A percentile compares a stretch with the other conserved stretches of the same genome.
phyloP scores from a whole-genome alignment of 2,888 invertebrate genomes.

The Zaprionus lineosus region DNA sequence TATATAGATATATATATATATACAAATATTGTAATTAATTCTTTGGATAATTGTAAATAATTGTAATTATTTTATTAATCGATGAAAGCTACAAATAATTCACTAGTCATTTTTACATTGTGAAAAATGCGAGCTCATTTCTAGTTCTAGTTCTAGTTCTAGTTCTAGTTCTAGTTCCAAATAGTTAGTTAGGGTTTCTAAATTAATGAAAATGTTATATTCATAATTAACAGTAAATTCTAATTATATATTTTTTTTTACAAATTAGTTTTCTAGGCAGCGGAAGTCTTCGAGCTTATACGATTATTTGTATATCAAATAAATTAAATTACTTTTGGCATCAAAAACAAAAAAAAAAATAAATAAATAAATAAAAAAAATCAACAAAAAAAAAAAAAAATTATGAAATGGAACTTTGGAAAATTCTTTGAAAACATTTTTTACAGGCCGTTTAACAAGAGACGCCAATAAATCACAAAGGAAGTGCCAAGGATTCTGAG shows the following conservation, averaged over 20 bases:
- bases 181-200: slow-evolving; percentile 38
- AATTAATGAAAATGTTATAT: slow-evolving; percentile 27
- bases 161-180: slow-evolving; percentile 59
- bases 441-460: slow-evolving; percentile 1
- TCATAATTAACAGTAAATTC: too few relatives aligned
- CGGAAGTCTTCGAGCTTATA: slow-evolving; percentile 40
- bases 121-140: slow-evolving; percentile 78
- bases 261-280: slow-evolving; percentile 46
- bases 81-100: slow-evolving; percentile 66
- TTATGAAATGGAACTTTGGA: neutral
- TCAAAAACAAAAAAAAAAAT: too few relatives aligned
- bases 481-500: neutral
- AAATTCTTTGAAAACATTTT: neutral
- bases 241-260: slow-evolving; percentile 4
- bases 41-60: slow-evolving; percentile 44
- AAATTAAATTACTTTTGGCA: slow-evolving; percentile 28
- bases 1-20: slow-evolving; percentile 1
- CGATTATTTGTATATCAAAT: slow-evolving; percentile 41
- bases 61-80: slow-evolving; percentile 39
- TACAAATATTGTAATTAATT: slow-evolving; percentile 1
- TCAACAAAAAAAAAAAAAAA: too few relatives aligned
- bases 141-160: slow-evolving; percentile 58
- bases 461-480: slow-evolving; percentile 31
- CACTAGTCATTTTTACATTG: slow-evolving; percentile 80
- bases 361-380: too few relatives aligned